Evolutionary conservation across 2,113 vertebrate genomes (phyloP).

Genomic region (Malurus elegans): DNA sequence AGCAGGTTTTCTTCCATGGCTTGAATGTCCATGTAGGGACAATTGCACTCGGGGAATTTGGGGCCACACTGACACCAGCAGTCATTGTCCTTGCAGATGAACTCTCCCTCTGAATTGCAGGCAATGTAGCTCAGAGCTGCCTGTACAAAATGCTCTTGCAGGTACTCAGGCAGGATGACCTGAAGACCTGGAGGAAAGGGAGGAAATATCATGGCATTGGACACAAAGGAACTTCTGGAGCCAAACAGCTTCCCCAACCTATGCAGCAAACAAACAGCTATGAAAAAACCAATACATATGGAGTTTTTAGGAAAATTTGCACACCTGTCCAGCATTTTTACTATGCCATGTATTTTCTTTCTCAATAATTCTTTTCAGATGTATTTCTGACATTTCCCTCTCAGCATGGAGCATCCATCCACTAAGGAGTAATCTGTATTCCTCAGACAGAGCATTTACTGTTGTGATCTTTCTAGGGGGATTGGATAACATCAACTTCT

Average conservation of each 20-base stretch:
- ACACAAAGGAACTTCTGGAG: background rate
- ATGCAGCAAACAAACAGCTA: rapidly evolving
- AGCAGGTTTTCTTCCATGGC: constrained; percentile 94
- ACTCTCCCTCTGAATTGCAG: constrained; percentile 94
- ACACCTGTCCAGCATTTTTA: background rate
- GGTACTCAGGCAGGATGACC: constrained; percentile 91
- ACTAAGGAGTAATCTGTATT: background rate
- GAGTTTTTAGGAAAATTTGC: background rate
- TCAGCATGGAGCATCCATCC: background rate
- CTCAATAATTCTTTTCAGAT: background rate
- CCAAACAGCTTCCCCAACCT: background rate
- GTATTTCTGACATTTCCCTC: background rate
- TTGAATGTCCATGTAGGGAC: constrained; percentile 95
- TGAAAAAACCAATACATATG: background rate
- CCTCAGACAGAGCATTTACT: background rate
- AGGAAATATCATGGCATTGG: background rate
- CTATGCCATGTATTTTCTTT: background rate
- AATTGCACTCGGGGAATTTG: constrained; percentile 94
- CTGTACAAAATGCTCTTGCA: constrained; percentile 90
- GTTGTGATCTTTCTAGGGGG: background rate
- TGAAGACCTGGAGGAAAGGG: constrained; percentile 82
- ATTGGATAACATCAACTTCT: background rate
- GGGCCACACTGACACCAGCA: constrained; percentile 94
- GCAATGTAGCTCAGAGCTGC: constrained; percentile 95
- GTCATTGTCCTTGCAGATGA: constrained; percentile 91